Evolutionary conservation across 1,140 invertebrate genomes (phyloP).

Genomic region (Drosophila suzukii): DNA sequence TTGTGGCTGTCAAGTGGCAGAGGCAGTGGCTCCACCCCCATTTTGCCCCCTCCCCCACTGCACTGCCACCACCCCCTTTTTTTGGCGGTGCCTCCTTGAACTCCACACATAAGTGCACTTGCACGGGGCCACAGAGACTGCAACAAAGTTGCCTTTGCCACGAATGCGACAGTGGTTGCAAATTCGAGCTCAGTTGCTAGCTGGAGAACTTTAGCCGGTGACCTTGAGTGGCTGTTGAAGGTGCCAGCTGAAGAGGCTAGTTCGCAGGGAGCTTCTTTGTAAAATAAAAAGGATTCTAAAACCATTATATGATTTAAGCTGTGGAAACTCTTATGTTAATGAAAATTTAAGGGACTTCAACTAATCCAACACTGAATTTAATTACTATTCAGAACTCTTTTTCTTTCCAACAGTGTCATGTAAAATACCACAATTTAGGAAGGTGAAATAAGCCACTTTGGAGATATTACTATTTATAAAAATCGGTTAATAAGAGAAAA

Average conservation of each 20-base stretch:
- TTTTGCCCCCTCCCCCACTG: background rate
- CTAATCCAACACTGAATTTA: no score
- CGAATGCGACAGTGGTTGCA: constrained; percentile 33
- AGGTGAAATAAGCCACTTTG: no score
- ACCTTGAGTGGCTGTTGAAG: constrained; percentile 35
- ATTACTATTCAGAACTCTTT: no score
- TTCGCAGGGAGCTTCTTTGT: background rate
- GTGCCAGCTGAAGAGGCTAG: constrained; percentile 7
- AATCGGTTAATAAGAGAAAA: no score
- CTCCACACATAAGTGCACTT: constrained; percentile 76
- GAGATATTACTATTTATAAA: no score
- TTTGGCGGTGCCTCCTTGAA: constrained; percentile 48
- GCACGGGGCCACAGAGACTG: constrained; percentile 45
- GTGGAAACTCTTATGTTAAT: no score
- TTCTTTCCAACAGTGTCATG: no score
- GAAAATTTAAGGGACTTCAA: background rate
- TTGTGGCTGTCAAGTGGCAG: constrained; percentile 78
- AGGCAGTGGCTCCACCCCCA: constrained; percentile 54
- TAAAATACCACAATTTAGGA: no score
- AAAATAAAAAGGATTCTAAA: background rate
- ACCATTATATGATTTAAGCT: background rate
- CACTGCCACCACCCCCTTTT: constrained; percentile 8
- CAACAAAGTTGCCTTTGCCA: constrained; percentile 51
- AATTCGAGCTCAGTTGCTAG: constrained; percentile 26
- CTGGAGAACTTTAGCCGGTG: constrained; percentile 26